Base-by-base conservation (phyloP, 2,888 invertebrate species). In the Hoplodrina ambigua region DNA sequence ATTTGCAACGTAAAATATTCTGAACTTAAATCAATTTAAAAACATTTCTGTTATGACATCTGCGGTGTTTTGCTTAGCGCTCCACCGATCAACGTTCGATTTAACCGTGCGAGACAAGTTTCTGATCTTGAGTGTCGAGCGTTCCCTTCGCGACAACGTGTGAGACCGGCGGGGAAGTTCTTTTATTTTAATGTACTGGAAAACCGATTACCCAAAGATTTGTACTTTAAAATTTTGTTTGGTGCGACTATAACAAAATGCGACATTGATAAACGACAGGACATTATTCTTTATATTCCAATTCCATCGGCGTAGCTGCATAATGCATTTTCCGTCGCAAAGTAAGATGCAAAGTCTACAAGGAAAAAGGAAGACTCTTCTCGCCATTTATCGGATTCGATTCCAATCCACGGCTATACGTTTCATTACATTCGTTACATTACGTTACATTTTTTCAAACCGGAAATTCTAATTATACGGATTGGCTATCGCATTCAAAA, bases 1-100 rank as follows among this genome's bases (percentile, higher is more conserved):
- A 79, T 69, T 71, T 73, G 44, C 20, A 67, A 58, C 19, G 46
- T 66, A 63, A 78, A 78, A 75, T 75, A 69, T 70, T 65, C 52
- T 20, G 50, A 57, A 63, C 50, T 61, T 62, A 61, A 75, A 75
- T 68, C 60, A 78, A 72, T 75, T 78, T 68, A 57, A 67, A 75
- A 75, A 71, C 62, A 66, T 69, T 75, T 75, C 2, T 66, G 67
- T 65, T 64, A 2, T 54, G 56, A 65, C 17, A 37, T 37, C 57
- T 53, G 61, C 20, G 60, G 54, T 54, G 33, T 78, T 62, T 63
- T 60, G 30, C 53, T 74, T 10, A 63, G 41, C 19, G 41, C 46
- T 33, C 20, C 20, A 50, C 44, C 44, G 52, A 65, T 55, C 69
- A 57, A 10, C 53, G 19, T 49, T 54, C 25, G 4, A 49, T 30